Conservation (phyloP, 1,140 invertebrate species). For the Steinernema feltiae region DNA sequence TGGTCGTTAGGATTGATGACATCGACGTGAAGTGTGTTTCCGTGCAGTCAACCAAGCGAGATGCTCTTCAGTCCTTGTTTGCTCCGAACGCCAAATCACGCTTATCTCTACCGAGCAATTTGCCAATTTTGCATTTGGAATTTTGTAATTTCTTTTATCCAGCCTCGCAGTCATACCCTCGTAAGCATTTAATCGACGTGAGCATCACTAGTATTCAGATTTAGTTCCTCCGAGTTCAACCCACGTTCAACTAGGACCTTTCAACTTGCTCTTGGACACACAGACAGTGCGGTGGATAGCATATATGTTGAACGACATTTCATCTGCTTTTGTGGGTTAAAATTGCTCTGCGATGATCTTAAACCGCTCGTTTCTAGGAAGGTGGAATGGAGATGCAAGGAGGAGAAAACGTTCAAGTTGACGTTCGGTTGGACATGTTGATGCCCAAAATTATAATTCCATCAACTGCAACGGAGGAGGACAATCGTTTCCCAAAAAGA, state of each 20-base stretch:
- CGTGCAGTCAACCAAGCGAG: conserved; percentile 63
- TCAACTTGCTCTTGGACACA: conserved; percentile 44
- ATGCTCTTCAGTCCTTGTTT: conserved; percentile 38
- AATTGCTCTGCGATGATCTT: conserved; percentile 2
- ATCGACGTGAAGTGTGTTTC: conserved; percentile 72
- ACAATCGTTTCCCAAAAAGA: conserved; percentile 36
- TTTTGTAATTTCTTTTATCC: conserved; percentile 95
- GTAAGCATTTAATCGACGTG: conserved; percentile 63
- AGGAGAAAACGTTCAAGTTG: neutral
- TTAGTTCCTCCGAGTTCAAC: conserved; percentile 30
- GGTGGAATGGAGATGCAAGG: neutral
- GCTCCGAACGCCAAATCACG: conserved; percentile 45
- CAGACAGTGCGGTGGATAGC: conserved; percentile 51
- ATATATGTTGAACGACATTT: conserved; percentile 43
- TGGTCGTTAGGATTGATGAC: conserved; percentile 71
- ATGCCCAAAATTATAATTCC: conserved; percentile 33
- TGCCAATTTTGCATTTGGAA: conserved; percentile 83
- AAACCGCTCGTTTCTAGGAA: neutral
- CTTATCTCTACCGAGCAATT: conserved; percentile 76
- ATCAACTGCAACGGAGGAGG: conserved; percentile 21
- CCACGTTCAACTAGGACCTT: conserved; percentile 48
- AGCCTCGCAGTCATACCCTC: conserved; percentile 80
- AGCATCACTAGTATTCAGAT: neutral
- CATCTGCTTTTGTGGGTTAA: conserved; percentile 29
- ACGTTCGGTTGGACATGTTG: conserved; percentile 16